Evolutionary conservation across 1,140 invertebrate species (phyloP).

Genomic region (Drepana arcuata): DNA sequence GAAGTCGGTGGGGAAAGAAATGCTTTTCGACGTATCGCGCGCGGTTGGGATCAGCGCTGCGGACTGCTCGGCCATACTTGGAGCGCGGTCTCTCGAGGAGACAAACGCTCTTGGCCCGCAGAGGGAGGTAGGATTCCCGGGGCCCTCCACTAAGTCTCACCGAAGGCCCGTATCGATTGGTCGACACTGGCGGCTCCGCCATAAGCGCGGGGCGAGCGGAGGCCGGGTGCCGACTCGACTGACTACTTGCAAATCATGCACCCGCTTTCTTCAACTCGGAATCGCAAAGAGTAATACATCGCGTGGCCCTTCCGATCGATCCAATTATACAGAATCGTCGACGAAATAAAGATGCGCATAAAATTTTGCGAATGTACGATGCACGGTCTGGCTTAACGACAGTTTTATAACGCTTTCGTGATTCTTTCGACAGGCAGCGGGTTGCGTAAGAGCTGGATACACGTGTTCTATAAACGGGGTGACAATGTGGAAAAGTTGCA

Average conservation of each 20-base stretch:
- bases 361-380: slow-evolving; percentile 43
- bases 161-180: not conserved
- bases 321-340: slow-evolving; percentile 43
- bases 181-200: slow-evolving; percentile 1
- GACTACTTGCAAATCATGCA: slow-evolving; percentile 54
- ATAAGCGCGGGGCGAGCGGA: slow-evolving; percentile 25
- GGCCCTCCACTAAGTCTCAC: slow-evolving; percentile 24
- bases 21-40: slow-evolving; percentile 28
- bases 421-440: no score
- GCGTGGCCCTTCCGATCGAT: slow-evolving; percentile 50
- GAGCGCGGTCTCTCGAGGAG: slow-evolving; percentile 39
- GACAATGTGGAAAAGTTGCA: no score
- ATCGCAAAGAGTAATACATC: slow-evolving; percentile 66
- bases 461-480: no score
- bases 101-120: slow-evolving; percentile 48
- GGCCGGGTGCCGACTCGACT: slow-evolving; percentile 19
- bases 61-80: slow-evolving; percentile 35
- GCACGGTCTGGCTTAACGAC: slow-evolving; percentile 13
- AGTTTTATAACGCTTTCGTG: slow-evolving; percentile 21
- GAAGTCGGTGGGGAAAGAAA: slow-evolving; percentile 23
- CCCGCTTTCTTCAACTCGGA: slow-evolving; percentile 44
- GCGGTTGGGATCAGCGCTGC: slow-evolving; percentile 37
- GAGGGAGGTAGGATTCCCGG: slow-evolving; percentile 25
- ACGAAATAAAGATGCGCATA: slow-evolving; percentile 57
- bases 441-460: no score